Evolutionary conservation across 2,888 invertebrate species (phyloP).

Genomic region (Coenonympha arcania): DNA sequence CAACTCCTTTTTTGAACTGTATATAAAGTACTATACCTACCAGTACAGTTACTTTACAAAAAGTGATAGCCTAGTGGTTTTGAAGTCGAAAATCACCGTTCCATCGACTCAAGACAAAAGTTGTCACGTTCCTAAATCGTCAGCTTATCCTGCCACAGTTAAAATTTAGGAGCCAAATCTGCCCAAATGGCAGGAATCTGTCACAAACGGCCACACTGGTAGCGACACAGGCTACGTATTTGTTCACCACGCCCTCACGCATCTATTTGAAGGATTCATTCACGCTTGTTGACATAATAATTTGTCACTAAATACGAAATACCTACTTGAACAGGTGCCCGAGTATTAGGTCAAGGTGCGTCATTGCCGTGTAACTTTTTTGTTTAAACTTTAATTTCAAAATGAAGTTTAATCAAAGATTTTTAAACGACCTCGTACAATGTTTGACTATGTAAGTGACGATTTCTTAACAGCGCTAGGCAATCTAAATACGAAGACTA

Average conservation of each 20-base stretch:
- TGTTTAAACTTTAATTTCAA: slow-evolving; percentile 18
- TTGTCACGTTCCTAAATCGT: no score
- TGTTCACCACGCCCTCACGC: slow-evolving; percentile 32
- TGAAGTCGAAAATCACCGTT: no score
- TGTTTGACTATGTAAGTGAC: slow-evolving; percentile 9
- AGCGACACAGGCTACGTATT: slow-evolving; percentile 20
- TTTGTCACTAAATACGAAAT: slow-evolving; percentile 44
- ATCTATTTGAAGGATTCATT: slow-evolving; percentile 39
- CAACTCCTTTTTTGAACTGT: no score
- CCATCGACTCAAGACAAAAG: no score
- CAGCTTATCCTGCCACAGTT: no score
- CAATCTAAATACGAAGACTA: not conserved
- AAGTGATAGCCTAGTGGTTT: no score
- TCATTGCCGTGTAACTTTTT: slow-evolving; percentile 12
- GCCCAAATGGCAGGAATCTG: no score
- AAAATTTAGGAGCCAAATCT: no score
- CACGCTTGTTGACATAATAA: slow-evolving; percentile 45
- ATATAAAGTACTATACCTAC: no score
- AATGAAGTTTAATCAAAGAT: slow-evolving; percentile 12
- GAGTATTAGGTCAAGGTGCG: slow-evolving; percentile 26
- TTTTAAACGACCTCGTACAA: slow-evolving; percentile 11
- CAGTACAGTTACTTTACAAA: no score
- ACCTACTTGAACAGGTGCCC: slow-evolving; percentile 18
- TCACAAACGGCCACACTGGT: no score
- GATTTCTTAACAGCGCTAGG: slow-evolving; percentile 10